Evolutionary conservation across 2,797 vertebrate genomes (phyloP).

Genomic region (Todus mexicanus): DNA sequence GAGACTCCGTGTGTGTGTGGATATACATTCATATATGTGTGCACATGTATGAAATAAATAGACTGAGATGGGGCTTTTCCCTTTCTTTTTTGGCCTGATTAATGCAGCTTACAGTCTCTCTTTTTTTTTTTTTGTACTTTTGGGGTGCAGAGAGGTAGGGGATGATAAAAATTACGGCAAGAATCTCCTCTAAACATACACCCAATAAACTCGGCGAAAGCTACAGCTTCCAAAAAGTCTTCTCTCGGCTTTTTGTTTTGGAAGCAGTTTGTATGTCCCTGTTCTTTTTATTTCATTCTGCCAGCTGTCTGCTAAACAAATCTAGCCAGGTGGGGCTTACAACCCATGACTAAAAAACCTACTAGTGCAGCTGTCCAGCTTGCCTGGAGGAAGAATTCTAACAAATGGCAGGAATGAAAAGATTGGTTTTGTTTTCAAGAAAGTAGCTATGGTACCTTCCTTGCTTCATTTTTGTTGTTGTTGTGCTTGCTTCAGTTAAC

Average conservation of each 20-base stretch:
- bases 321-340: slow-evolving; percentile 86
- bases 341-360: slow-evolving; percentile 85
- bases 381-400: slow-evolving; percentile 83
- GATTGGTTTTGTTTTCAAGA: slow-evolving; percentile 81
- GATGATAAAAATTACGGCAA: not conserved
- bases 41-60: slow-evolving; percentile 29
- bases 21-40: not conserved
- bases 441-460: slow-evolving; percentile 80
- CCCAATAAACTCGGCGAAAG: slow-evolving; percentile 61
- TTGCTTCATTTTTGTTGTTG: slow-evolving; percentile 1
- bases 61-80: not conserved
- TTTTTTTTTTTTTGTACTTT: not conserved
- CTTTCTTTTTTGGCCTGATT: slow-evolving; percentile 2
- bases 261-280: slow-evolving; percentile 76
- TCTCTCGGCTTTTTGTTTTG: slow-evolving; percentile 75
- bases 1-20: not conserved
- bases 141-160: not conserved
- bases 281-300: slow-evolving; percentile 83
- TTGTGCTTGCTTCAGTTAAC: slow-evolving; percentile 68
- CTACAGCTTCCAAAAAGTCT: slow-evolving; percentile 76
- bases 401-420: slow-evolving; percentile 82
- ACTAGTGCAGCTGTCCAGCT: slow-evolving; percentile 84
- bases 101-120: not conserved
- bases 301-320: slow-evolving; percentile 87
- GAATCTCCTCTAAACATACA: not conserved